Evolutionary conservation across 2,113 vertebrate species (phyloP), one percentile per base, ranked within the genome.

Genomic region (Sula dactylatra): DNA sequence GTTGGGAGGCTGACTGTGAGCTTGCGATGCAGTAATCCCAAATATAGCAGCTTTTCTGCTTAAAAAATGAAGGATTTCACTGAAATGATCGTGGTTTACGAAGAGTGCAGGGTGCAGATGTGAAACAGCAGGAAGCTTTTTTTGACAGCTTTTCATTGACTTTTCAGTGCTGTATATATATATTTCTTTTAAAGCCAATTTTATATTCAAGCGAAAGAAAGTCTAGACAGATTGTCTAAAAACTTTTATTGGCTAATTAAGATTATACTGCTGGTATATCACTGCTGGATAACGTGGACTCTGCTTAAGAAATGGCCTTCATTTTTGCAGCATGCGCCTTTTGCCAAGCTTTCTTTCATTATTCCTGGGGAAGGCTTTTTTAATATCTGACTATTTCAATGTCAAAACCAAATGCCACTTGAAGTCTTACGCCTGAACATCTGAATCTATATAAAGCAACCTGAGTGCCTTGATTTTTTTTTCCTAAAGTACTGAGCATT

Each of bases 181-280:
- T 86, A 70, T 83, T 86, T 96, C 71, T 87, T 94, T 93, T 94
- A 93, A 96, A 92, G 78, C 54, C 50, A 69, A 29, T 93, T 92
- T 96, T 95, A 65, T 93, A 92, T 44, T 47, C 71, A 61, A 49
- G 71, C 56, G 85, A 87, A 72, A 92, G 74, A 84, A 92, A 96
- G 91, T 97, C 94, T 96, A 97, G 95, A 97, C 91, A 93, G 79
- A 96, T 89, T 62, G 59, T 94, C 93, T 97, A 95, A 95, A 86
- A 82, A 85, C n/a, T 91, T 97, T 95, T 96, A 84, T 69, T 62
- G 72, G 64, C 88, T 96, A 97, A 94, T 91, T 94, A 80, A 94
- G 96, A 81, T 96, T 56, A 80, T 82, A 82, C 38, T 91, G 70
- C 94, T 94, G 93, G 64, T 79, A 7, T 49, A 42, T 80, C 78